These are phyloP conservation scores for Elgaria multicarinata DNA, from an alignment of 2,113 vertebrate genomes.

Conservation along the genomic window DNA sequence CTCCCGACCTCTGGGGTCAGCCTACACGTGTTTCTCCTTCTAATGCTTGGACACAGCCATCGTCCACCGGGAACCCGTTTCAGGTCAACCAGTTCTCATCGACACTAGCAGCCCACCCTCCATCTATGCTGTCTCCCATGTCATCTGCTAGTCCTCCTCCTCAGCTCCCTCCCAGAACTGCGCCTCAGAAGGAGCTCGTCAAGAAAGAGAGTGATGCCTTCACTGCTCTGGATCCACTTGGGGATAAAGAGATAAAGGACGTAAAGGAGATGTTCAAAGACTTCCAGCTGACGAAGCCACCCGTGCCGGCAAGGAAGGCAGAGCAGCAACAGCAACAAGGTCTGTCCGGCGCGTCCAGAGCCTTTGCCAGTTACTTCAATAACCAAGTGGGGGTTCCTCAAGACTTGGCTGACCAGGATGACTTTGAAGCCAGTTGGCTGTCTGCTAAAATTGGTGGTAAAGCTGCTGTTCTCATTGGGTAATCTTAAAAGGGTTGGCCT, in stretches of 20 bases:
- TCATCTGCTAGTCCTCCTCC: constrained; percentile 72
- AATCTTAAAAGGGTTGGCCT: no score
- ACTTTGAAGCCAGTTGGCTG: constrained; percentile 81
- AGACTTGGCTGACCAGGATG: constrained; percentile 77
- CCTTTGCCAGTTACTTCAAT: constrained; percentile 83
- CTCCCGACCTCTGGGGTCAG: constrained; percentile 79
- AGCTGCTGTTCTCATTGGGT: neutral
- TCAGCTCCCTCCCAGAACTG: constrained; percentile 84
- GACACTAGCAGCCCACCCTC: neutral
- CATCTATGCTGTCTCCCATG: constrained; percentile 57
- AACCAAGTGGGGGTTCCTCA: constrained; percentile 83
- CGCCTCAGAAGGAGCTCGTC: constrained; percentile 76
- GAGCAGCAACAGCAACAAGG: constrained; percentile 72
- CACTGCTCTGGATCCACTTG: constrained; percentile 91
- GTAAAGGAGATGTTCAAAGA: constrained; percentile 97
- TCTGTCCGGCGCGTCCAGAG: constrained; percentile 58
- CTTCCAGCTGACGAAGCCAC: constrained; percentile 90
- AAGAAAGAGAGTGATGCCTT: constrained; percentile 89
- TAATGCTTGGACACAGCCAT: constrained; percentile 78
- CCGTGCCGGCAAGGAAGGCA: constrained; percentile 87
- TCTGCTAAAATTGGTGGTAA: constrained; percentile 75
- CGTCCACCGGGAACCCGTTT: constrained; percentile 82
- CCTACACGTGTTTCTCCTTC: constrained; percentile 58
- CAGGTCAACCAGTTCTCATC: constrained; percentile 78
- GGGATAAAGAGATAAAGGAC: constrained; percentile 89